Percentiles rank a stretch among this genome's conserved stretches.
Conservation (phyloP, 1,140 invertebrate genomes). For the Plutomurus gul region DNA sequence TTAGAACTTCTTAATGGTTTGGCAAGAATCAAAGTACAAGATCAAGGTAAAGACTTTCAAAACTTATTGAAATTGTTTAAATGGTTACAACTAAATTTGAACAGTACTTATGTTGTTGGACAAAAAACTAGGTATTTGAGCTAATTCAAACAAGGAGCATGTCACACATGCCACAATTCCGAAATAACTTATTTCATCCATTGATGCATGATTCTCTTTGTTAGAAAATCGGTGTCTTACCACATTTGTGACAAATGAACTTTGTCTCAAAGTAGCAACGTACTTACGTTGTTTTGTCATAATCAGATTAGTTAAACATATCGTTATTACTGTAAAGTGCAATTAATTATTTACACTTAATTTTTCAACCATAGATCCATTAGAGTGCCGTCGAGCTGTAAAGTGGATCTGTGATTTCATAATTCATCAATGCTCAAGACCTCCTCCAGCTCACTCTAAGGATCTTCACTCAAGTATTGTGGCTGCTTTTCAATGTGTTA, state of each 20-base stretch:
- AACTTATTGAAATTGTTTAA: not conserved
- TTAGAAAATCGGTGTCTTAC: not conserved
- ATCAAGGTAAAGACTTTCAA: conserved; percentile 68
- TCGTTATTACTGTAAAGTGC: not conserved
- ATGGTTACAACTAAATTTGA: no score
- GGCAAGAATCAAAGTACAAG: conserved; percentile 80
- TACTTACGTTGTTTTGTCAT: no score
- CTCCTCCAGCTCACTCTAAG: conserved; percentile 92
- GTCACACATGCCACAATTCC: no score
- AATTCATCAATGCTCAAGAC: conserved; percentile 90
- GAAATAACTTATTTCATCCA: no score
- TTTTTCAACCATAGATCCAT: conserved; percentile 67
- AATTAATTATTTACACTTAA: not conserved
- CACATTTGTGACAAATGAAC: no score
- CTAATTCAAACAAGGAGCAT: no score
- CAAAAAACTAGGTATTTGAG: no score
- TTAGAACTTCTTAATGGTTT: conserved; percentile 87
- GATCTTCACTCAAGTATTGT: conserved; percentile 98
- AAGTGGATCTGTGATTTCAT: conserved; percentile 99
- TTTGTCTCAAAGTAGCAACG: no score
- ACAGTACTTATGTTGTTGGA: not conserved
- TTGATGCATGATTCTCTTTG: no score
- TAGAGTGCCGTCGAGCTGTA: conserved; percentile 89
- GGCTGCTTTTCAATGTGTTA: conserved; percentile 88
- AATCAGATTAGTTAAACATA: not conserved